These are phyloP conservation scores for Apodemia mormo DNA, from an alignment of 2,888 invertebrate species.

Conservation along the genomic window DNA sequence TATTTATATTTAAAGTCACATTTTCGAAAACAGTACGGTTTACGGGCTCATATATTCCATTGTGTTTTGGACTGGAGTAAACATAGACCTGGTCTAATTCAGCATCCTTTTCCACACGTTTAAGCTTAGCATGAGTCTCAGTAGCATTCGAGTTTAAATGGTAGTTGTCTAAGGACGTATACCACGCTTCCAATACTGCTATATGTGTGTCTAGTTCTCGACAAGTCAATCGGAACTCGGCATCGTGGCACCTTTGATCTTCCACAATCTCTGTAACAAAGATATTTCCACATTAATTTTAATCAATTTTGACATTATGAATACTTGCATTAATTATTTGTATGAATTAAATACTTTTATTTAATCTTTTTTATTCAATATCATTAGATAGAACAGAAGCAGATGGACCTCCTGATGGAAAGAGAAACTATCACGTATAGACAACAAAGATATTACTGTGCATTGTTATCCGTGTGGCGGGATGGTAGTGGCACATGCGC, in stretches of 20 bases:
- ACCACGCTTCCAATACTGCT: conserved; percentile 84
- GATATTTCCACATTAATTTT: background rate
- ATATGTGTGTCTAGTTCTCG: conserved; percentile 83
- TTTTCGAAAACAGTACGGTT: conserved; percentile 60
- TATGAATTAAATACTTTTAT: too few species aligned
- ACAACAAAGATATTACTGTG: too few species aligned
- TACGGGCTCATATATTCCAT: conserved; percentile 62
- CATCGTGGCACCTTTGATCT: conserved; percentile 83
- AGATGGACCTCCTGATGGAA: too few species aligned
- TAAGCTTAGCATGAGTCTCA: conserved; percentile 43
- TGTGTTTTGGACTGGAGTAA: conserved; percentile 75
- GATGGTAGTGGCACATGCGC: too few species aligned
- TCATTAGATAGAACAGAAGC: too few species aligned
- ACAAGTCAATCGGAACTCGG: conserved; percentile 83
- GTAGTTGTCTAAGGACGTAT: conserved; percentile 67
- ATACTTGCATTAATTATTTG: too few species aligned
- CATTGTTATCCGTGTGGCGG: too few species aligned
- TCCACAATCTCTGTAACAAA: conserved; percentile 84
- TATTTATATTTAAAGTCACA: conserved; percentile 42
- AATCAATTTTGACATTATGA: background rate
- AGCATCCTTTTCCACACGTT: conserved; percentile 65
- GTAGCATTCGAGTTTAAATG: conserved; percentile 51
- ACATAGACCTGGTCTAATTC: conserved; percentile 66
- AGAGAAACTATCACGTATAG: too few species aligned
- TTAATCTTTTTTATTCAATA: too few species aligned